Percentiles rank a stretch among this genome's conserved stretches.
These are phyloP conservation scores for Clusia tigrina DNA, from an alignment of 2,888 invertebrate genomes.

Conservation along the genomic window DNA sequence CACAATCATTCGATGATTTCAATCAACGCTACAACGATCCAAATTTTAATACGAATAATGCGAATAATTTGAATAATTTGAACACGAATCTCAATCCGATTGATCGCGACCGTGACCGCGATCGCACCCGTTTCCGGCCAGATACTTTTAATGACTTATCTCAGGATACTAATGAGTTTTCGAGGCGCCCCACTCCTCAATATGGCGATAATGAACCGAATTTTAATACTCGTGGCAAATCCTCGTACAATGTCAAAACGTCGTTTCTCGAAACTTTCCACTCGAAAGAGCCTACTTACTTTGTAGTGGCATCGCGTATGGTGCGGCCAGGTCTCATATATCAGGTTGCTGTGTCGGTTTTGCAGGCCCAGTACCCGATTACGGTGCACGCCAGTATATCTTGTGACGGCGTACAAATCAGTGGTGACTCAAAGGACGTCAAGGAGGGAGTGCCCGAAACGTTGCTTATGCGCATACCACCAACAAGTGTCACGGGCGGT, in stretches of 20 bases:
- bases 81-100: slow-evolving; percentile 27
- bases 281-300: slow-evolving; percentile 73
- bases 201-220: slow-evolving; percentile 46
- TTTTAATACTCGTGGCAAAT: slow-evolving; percentile 48
- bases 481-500: slow-evolving; percentile 82
- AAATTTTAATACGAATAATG: slow-evolving; percentile 25
- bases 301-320: slow-evolving; percentile 89
- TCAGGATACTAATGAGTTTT: slow-evolving; percentile 44
- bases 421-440: slow-evolving; percentile 81
- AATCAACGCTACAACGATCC: slow-evolving; percentile 32
- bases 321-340: slow-evolving; percentile 92
- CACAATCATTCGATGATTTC: slow-evolving; percentile 27
- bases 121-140: slow-evolving; percentile 44
- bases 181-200: slow-evolving; percentile 36
- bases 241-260: slow-evolving; percentile 52
- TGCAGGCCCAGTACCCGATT: slow-evolving; percentile 80
- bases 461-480: slow-evolving; percentile 88
- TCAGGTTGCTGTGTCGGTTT: slow-evolving; percentile 84
- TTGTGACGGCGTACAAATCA: slow-evolving; percentile 87
- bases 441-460: slow-evolving; percentile 89
- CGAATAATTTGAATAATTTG: background rate
- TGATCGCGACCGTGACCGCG: slow-evolving; percentile 35
- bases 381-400: slow-evolving; percentile 88
- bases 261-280: slow-evolving; percentile 55
- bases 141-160: slow-evolving; percentile 48